Evolutionary conservation across 2,888 invertebrate species (phyloP).

Genomic region (Actias luna): DNA sequence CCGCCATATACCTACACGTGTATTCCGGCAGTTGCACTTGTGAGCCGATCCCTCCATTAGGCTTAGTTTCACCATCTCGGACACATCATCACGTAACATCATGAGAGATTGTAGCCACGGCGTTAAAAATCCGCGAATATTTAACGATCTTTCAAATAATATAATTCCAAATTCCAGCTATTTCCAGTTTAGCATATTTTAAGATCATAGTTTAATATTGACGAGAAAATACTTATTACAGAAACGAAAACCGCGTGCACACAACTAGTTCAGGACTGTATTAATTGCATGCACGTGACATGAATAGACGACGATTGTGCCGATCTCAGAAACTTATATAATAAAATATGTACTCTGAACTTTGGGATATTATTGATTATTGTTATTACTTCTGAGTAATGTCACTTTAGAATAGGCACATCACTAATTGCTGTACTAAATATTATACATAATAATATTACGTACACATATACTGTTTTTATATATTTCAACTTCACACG

Average conservation of each 20-base stretch:
- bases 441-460: not conserved
- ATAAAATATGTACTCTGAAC: constrained; percentile 31
- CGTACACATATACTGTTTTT: no score
- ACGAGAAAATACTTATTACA: not conserved
- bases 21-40: no score
- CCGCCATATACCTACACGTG: no score
- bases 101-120: no score
- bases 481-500: no score
- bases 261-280: not conserved
- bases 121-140: no score
- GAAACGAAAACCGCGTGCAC: not conserved
- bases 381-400: constrained; percentile 21
- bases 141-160: no score
- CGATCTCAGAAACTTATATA: constrained; percentile 22
- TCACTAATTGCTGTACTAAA: not conserved
- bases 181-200: not conserved
- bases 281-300: not conserved
- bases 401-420: not conserved
- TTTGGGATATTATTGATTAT: constrained; percentile 32
- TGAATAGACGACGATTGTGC: not conserved
- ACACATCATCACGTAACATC: no score
- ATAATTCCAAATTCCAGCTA: no score
- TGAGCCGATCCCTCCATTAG: no score
- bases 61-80: no score
- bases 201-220: not conserved